Evolutionary conservation across 2,797 vertebrate species (phyloP).

Genomic region (Anguilla anguilla): DNA sequence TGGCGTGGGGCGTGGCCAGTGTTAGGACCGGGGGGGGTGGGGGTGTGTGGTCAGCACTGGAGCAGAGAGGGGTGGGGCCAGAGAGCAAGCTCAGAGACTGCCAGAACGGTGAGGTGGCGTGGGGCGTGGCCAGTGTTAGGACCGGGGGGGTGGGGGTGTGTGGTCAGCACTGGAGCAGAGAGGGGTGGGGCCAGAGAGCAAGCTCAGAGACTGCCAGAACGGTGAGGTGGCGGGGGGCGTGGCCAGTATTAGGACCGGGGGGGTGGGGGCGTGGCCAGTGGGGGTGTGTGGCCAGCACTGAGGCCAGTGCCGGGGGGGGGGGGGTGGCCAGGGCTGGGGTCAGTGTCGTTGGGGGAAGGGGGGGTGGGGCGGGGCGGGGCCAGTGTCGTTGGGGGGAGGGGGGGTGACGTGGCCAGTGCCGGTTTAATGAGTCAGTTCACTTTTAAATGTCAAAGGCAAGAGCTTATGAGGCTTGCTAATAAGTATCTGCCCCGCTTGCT

Average conservation of each 20-base stretch:
- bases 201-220: conserved; percentile 73
- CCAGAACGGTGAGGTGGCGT: conserved; percentile 68
- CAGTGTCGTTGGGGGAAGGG: background rate
- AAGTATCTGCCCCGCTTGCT: background rate
- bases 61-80: too few species aligned
- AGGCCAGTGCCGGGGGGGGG: conserved; percentile 60
- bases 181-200: conserved; percentile 65
- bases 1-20: background rate
- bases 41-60: background rate
- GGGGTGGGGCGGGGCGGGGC: background rate
- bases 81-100: conserved; percentile 80
- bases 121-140: too few species aligned
- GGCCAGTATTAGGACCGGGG: background rate
- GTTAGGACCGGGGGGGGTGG: background rate
- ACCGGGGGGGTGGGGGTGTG: background rate
- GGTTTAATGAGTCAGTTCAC: too few species aligned
- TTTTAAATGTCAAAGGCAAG: too few species aligned
- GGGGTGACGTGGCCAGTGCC: too few species aligned
- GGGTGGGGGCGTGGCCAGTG: background rate
- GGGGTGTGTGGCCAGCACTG: background rate
- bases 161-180: background rate
- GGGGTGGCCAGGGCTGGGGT: background rate
- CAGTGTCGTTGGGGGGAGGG: too few species aligned
- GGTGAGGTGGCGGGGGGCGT: conserved; percentile 61
- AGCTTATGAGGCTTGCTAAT: background rate